Evolutionary conservation across 1,140 invertebrate species (phyloP), one percentile per base, ranked within the genome.

Genomic region (Drosophila guanche): DNA sequence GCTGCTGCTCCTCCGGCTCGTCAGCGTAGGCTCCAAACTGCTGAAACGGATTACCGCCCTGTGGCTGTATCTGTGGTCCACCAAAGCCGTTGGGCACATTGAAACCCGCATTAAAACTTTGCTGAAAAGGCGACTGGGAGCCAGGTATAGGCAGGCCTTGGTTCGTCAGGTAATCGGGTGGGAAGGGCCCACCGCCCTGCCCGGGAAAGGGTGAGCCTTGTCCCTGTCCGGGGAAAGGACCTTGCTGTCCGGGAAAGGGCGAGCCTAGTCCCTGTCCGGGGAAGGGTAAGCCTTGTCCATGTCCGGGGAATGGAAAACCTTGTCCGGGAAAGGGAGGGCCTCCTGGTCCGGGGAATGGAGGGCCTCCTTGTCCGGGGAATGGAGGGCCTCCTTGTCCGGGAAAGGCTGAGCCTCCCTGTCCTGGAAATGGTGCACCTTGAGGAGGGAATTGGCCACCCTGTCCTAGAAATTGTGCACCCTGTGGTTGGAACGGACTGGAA

Each of bases 141-240:
- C 61, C 74, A 4, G 72, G 6, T 0, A 61, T 16, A 1, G 80
- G 80, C 4, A 86, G 47, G 1, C 81, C 80, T 10, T 85, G 80
- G 3, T 12, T 69, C 23, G 66, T 80, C 6, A 85, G 53, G 12
- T 86, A 86, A 8, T 85, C 77, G 4, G 76, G 70, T 0, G 50
- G 56, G 23, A 59, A 59, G 3, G 14, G 14, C 1, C 20, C 45
- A 20, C 27, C 45, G 29, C 29, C 59, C 27, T 42, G 61, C 0
- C 23, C 43, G 0, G 57, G 50, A 4, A 56, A 59, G 22, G 52
- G 22, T 6, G 3, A n/a, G 5, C 41, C 52, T 6, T 29, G 58
- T 1, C 55, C 61, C 1, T 53, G 47, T 4, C 43, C 23, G 0
- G 56, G 29, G 10, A 68, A 68, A 0, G 23, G 3, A 1, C 7